Evolutionary conservation across 2,888 invertebrate genomes (phyloP), one percentile per base, ranked within the genome.

Genomic region (Apotomis turbidana): DNA sequence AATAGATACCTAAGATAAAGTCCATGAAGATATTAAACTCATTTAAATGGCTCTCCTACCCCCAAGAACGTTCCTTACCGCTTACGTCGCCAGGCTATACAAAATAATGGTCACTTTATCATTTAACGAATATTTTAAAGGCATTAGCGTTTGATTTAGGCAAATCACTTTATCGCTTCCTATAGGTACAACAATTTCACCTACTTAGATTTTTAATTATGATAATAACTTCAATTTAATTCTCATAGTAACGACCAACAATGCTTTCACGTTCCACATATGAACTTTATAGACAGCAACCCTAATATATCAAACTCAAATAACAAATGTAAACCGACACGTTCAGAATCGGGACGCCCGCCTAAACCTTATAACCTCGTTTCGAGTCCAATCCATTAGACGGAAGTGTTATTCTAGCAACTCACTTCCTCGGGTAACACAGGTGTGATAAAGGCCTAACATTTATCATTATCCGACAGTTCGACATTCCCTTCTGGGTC

Each of bases 381-480:
- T 73, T 62, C 75, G 1, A 76, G 76, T 76, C 77, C 74, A 77
- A 78, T 77, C 80, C 79, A 81, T 83, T 83, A 82, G 68, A 9
- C 38, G 58, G 46, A 59, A 68, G 72, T 68, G 68, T 62, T 71
- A 72, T 68, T 72, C 68, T 54, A 68, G 52, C 62, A 46, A 58
- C 52, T 70, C 70, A 63, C 63, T 70, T 70, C 67, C 57, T 72
- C 54, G 58, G 63, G 58, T 68, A 71, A 62, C 71, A 15, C 62
- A 76, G 74, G 69, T 79, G 69, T 79, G 76, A 79, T 80, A 81
- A 82, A 81, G 79, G 74, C 74, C 46, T 12, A 61, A 69, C 76
- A 83, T 85, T 85, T 80, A 81, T 86, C 81, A 85, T 78, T 36
- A 66, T 64, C 59, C 60, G 51, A 64, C 67, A 55, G 63, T 64